Evolutionary conservation across 2,797 vertebrate species (phyloP).

Genomic region (Alosa sapidissima): DNA sequence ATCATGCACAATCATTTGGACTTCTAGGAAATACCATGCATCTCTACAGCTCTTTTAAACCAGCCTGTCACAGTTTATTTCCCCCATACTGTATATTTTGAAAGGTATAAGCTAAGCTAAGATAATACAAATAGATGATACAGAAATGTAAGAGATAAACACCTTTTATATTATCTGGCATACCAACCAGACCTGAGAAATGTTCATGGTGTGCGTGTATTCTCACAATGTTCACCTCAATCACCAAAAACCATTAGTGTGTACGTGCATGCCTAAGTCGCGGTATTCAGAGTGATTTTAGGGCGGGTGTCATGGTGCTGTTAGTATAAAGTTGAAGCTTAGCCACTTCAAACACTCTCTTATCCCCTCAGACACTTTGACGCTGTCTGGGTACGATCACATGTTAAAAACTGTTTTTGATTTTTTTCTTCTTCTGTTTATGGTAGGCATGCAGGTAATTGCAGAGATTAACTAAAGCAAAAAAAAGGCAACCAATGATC

Average conservation of each 20-base stretch:
- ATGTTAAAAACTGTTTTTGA: background rate
- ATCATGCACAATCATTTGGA: background rate
- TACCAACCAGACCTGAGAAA: background rate
- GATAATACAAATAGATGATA: background rate
- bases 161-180: background rate
- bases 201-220: background rate
- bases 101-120: background rate
- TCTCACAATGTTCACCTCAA: background rate
- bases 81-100: background rate
- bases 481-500: background rate
- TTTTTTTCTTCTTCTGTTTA: background rate
- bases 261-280: background rate
- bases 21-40: background rate
- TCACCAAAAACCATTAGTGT: background rate
- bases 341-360: conserved; percentile 2
- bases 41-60: background rate
- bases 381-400: background rate
- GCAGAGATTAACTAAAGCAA: background rate
- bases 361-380: conserved; percentile 14
- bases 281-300: conserved; percentile 17
- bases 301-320: background rate
- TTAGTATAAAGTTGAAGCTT: background rate
- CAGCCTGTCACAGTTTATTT: background rate
- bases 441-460: background rate
- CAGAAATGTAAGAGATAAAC: background rate